Base-by-base conservation (phyloP, 2,113 vertebrate species). In the Empidonax alnorum region DNA sequence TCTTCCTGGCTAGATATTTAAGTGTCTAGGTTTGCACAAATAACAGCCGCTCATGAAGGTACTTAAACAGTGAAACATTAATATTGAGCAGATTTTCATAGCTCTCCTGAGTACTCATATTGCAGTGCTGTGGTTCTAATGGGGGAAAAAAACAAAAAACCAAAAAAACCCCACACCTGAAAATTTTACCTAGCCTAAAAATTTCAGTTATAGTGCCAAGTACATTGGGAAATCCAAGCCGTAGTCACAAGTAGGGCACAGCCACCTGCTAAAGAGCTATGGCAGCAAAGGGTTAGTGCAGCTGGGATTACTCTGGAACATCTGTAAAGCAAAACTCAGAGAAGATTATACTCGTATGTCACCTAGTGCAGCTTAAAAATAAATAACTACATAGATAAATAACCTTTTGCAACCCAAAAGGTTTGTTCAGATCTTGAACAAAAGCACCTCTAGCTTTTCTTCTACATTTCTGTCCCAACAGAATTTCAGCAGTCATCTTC, bases 61-160 rank as follows among this genome's bases (percentile, higher is more conserved):
- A 84, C 73, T 95, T 89, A 93, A 93, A 49, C 59, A 86, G 67
- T 5, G 52, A 84, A 94, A 95, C 59, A 77, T 83, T 58, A 74
- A 30, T n/a, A 93, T 46, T 55, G n/a, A 85, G 67, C 55, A 91
- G 44, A 79, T 77, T 80, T 78, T 44, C 39, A 35, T 21, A 30
- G 47, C 55, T 71, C 59, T 90, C 76, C 50, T 25, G 75, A 84
- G 82, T 28, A 35, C 30, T 2, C 6, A 58, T 76, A 83, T 2
- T 69, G 62, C 82, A 74, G 18, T 7, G 22, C 37, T 59, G 61
- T 25, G 23, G 79, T 66, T 87, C 84, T 47, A 83, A 63, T 19
- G 33, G 17, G 46, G 6, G 14, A 46, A 55, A 71, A n/a, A 19
- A 19, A 46, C 30, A 52, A 39, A 8, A 27, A 39, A 39, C 3